These are phyloP conservation scores for Platysteira castanea DNA, from an alignment of 2,113 vertebrate species.

Conservation along the genomic window DNA sequence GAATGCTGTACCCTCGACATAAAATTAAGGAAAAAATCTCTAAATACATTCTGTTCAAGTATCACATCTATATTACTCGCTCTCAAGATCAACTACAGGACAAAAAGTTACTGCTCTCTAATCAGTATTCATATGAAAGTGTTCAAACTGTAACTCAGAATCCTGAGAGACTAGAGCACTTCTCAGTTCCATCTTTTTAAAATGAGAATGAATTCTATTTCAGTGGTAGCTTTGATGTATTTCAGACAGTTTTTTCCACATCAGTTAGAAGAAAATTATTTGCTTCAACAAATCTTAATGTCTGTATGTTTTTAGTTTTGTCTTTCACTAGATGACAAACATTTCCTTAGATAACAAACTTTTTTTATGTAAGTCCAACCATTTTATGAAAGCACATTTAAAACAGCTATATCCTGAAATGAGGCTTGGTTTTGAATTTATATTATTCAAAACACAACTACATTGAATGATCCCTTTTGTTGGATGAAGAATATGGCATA, in stretches of 20 bases:
- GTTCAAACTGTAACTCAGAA: neutral
- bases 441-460: neutral
- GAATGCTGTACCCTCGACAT: neutral
- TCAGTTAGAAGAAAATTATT: neutral
- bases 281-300: neutral
- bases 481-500: neutral
- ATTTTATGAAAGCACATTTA: neutral
- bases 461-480: neutral
- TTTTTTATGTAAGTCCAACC: neutral
- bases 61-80: neutral
- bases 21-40: neutral
- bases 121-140: slow-evolving; percentile 1
- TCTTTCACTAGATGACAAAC: neutral
- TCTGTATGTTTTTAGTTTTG: neutral
- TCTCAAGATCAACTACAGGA: neutral
- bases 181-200: neutral
- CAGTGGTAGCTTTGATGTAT: neutral
- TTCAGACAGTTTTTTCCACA: neutral
- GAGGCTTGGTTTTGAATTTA: neutral
- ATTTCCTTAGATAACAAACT: neutral
- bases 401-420: neutral
- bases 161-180: neutral
- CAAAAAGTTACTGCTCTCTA: neutral
- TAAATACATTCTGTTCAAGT: neutral
- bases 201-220: neutral